Evolutionary conservation across 2,888 invertebrate genomes (phyloP).

Genomic region (Xestia rhomboidea): DNA sequence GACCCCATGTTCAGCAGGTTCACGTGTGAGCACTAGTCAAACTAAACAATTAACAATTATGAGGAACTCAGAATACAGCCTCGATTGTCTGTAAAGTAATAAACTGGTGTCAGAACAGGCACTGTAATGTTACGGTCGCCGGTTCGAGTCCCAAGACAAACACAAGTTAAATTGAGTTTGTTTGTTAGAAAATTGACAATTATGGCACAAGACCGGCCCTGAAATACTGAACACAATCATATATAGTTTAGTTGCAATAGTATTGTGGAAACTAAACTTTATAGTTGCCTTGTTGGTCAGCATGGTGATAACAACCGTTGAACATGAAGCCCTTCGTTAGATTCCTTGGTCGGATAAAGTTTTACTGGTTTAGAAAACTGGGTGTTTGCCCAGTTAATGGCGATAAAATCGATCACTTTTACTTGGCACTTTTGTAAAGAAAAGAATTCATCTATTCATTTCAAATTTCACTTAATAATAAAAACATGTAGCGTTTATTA

Average conservation of each 20-base stretch:
- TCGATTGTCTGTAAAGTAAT: slow-evolving; percentile 2
- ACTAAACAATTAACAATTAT: background rate
- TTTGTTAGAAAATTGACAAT: slow-evolving; percentile 58
- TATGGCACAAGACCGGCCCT: slow-evolving; percentile 17
- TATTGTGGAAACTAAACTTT: background rate
- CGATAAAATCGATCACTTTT: background rate
- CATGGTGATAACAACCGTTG: background rate
- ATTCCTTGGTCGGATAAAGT: background rate
- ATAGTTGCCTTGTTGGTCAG: background rate
- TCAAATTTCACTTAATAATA: background rate
- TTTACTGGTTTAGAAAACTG: background rate
- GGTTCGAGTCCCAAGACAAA: slow-evolving; percentile 46
- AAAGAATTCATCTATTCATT: background rate
- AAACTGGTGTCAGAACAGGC: slow-evolving; percentile 4
- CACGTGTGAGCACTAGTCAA: background rate
- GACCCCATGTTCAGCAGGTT: background rate
- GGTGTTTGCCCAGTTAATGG: background rate
- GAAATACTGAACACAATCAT: slow-evolving; percentile 9
- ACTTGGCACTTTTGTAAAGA: background rate
- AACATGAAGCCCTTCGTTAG: background rate
- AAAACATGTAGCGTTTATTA: background rate
- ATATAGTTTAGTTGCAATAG: background rate
- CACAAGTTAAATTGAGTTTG: slow-evolving; percentile 54
- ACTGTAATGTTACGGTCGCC: slow-evolving; percentile 15
- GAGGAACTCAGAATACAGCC: background rate